These are phyloP conservation scores for Papilio aristodemus DNA, from an alignment of 1,140 invertebrate species.

Conservation along the genomic window DNA sequence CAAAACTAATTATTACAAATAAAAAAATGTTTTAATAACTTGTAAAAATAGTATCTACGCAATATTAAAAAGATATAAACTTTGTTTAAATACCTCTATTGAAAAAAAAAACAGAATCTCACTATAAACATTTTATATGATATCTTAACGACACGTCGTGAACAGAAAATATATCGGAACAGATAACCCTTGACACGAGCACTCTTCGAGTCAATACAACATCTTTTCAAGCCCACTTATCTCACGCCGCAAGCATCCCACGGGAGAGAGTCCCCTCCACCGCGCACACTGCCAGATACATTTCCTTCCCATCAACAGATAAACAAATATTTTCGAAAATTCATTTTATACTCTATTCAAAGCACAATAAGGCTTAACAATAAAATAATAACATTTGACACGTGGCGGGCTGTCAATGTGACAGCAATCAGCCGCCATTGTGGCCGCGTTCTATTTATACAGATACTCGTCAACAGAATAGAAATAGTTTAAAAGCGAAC, in stretches of 20 bases:
- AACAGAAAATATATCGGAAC: constrained; percentile 39
- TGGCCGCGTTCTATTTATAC: constrained; percentile 26
- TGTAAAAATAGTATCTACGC: too few species aligned
- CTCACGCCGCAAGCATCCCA: constrained; percentile 42
- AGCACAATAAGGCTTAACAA: constrained; percentile 3
- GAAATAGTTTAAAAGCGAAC: neutral
- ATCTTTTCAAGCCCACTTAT: constrained; percentile 42
- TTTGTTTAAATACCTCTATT: neutral
- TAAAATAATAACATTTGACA: constrained; percentile 1
- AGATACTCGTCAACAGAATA: neutral
- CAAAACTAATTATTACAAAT: too few species aligned
- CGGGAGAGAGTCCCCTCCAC: constrained; percentile 35
- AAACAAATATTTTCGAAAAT: constrained; percentile 14
- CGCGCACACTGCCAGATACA: constrained; percentile 43
- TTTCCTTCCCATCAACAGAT: constrained; percentile 32
- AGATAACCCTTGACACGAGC: constrained; percentile 38
- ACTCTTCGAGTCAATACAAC: constrained; percentile 35
- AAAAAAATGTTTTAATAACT: too few species aligned
- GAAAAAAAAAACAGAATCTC: neutral
- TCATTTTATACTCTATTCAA: constrained; percentile 1
- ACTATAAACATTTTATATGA: neutral
- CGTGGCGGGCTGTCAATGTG: constrained; percentile 34
- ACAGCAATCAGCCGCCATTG: constrained; percentile 43
- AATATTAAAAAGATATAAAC: neutral
- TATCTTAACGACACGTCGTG: constrained; percentile 23